Percentiles rank a stretch among this genome's conserved stretches.
Conservation (phyloP, 2,888 invertebrate species). For the Sesamia inferens region DNA sequence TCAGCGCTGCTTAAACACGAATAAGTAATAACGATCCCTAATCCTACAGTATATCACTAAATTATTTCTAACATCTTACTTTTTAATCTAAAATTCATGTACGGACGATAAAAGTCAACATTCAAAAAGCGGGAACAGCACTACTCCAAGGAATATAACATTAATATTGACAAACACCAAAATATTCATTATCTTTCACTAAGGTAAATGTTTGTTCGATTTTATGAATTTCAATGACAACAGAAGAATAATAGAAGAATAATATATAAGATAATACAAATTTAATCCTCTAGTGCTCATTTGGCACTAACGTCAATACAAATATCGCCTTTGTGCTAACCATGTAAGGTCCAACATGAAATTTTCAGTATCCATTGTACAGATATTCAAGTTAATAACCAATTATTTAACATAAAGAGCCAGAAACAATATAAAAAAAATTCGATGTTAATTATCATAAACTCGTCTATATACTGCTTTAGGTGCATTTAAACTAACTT, state of each 20-base stretch:
- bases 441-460: slow-evolving; percentile 16
- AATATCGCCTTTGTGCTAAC: slow-evolving; percentile 21
- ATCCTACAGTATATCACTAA: slow-evolving; percentile 19
- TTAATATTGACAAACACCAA: slow-evolving; percentile 27
- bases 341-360: slow-evolving; percentile 11
- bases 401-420: slow-evolving; percentile 24
- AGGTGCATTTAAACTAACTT: slow-evolving; percentile 29
- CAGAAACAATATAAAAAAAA: slow-evolving; percentile 6
- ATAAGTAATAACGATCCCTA: slow-evolving; percentile 35
- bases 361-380: neutral
- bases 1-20: slow-evolving; percentile 19
- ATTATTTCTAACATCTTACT: slow-evolving; percentile 29
- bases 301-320: slow-evolving; percentile 32
- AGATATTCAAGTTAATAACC: slow-evolving; percentile 12
- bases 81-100: slow-evolving; percentile 20
- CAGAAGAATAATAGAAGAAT: slow-evolving; percentile 42
- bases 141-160: slow-evolving; percentile 33
- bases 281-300: slow-evolving; percentile 20
- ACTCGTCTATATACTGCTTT: slow-evolving; percentile 18
- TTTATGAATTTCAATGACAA: slow-evolving; percentile 35
- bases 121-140: slow-evolving; percentile 21
- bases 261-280: slow-evolving; percentile 8
- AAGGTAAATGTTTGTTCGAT: slow-evolving; percentile 35
- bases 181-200: slow-evolving; percentile 28
- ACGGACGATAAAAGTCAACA: slow-evolving; percentile 27